phyloP scores from a whole-genome alignment of 1,140 invertebrate species.

The Saccostrea glomerata region DNA sequence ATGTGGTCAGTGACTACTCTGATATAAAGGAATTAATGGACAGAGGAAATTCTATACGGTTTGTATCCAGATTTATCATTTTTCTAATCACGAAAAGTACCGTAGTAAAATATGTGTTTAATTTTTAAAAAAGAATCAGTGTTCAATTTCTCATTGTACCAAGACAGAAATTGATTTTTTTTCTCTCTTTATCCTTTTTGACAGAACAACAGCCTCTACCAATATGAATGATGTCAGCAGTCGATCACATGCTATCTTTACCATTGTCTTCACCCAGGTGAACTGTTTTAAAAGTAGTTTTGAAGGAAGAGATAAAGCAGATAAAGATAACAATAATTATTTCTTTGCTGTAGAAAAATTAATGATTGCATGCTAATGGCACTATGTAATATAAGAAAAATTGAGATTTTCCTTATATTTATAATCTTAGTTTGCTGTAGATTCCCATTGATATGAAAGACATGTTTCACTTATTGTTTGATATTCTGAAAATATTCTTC shows the following conservation, averaged over 20 bases:
- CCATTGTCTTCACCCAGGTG: constrained; percentile 83
- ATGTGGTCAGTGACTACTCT: constrained; percentile 81
- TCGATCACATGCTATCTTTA: constrained; percentile 84
- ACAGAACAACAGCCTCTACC: constrained; percentile 83
- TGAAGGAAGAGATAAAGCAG: neutral
- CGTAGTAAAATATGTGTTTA: no score
- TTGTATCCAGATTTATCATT: neutral
- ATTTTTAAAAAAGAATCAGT: no score
- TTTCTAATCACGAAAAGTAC: no score
- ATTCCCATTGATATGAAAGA: neutral
- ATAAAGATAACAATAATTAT: neutral
- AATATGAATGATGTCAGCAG: constrained; percentile 85
- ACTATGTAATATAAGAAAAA: neutral
- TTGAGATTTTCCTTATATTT: neutral
- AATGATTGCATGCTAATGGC: neutral
- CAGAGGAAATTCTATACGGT: constrained; percentile 75
- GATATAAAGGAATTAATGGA: constrained; percentile 82
- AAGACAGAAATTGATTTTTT: no score
- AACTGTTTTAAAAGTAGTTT: constrained; percentile 30
- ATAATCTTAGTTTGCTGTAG: neutral
- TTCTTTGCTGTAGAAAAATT: neutral
- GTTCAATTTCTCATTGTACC: no score
- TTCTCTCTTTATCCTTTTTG: neutral
- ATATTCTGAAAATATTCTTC: no score
- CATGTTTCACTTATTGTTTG: no score